A percentile compares a stretch with the other conserved stretches of the same genome.
phyloP scores from a whole-genome alignment of 2,888 invertebrate genomes.

The Drosophila kambysellisi region DNA sequence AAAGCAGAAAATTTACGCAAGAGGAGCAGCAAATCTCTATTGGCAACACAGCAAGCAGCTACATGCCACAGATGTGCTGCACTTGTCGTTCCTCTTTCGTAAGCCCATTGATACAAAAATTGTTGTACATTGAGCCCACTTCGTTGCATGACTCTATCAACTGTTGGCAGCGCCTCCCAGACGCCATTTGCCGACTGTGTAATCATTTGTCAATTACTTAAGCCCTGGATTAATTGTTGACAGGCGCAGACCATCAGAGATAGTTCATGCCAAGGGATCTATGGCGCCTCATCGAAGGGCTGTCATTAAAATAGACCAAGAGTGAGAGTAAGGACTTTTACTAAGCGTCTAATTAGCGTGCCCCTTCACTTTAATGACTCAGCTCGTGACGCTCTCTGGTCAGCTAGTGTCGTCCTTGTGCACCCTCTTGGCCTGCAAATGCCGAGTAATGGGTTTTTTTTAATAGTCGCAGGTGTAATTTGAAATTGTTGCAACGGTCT shows the following conservation, averaged over 20 bases:
- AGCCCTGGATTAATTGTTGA: conserved; percentile 71
- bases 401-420: conserved; percentile 30
- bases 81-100: conserved; percentile 46
- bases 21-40: conserved; percentile 26
- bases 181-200: conserved; percentile 59
- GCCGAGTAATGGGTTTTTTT: conserved; percentile 24
- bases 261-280: conserved; percentile 36
- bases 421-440: conserved; percentile 36
- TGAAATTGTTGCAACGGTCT: conserved; percentile 30
- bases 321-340: conserved; percentile 15
- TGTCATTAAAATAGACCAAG: conserved; percentile 54
- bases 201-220: conserved; percentile 81
- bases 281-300: conserved; percentile 52
- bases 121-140: conserved; percentile 22
- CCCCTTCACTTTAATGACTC: conserved; percentile 50
- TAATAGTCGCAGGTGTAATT: conserved; percentile 41
- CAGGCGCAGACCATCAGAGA: conserved; percentile 59
- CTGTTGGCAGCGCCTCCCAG: conserved; percentile 30
- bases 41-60: conserved; percentile 43
- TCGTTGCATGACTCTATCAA: conserved; percentile 9
- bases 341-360: conserved; percentile 61
- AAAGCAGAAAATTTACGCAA: conserved; percentile 38
- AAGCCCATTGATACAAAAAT: conserved; percentile 57
- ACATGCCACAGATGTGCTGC: conserved; percentile 55
- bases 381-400: conserved; percentile 23